Evolutionary conservation across 2,113 vertebrate species (phyloP), one percentile per base, ranked within the genome.

Genomic region (Peromyscus polionotus): DNA sequence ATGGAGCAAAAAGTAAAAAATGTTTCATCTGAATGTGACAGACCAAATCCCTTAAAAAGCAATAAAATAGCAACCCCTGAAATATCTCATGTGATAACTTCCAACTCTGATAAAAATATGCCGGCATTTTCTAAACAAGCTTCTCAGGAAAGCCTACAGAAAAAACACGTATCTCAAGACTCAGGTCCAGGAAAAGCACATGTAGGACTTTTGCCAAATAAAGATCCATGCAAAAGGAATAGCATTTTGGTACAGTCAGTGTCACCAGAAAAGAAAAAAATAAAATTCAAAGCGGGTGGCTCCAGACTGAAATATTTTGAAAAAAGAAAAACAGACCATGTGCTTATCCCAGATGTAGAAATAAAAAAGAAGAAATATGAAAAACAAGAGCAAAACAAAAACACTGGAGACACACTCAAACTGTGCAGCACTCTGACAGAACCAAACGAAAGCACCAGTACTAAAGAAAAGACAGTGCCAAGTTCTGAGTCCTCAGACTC

Each of bases 291-390:
- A 94, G 4, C 0, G 0, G 93, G 75, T 0, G 0, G 17, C 65
- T 7, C 14, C 28, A 95, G 54, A 39, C 59, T 20, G 13, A 72
- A 85, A 10, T 76, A 93, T 72, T 83, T 91, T 92, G 97, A 95
- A 65, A 94, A 91, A 92, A 90, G 96, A 95, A 98, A 97, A 72
- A 75, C 42, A 70, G 93, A 98, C 17, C 51, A 28, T 0, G 42
- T 45, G 54, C 84, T 91, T 70, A 14, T 61, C 39, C 42, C 0
- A 59, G 93, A 91, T 87, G 19, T 16, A 0, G 95, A 95, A n/a
- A 42, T 83, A 45, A 98, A 96, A 89, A 92, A 70, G 73, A 98
- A 90, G 88, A 98, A 97, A 89, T 51, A 2, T 3, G 80, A 96
- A 63, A 94, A 83, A 2, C 79, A 63, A 91, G 97, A 98, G 59